A percentile compares a stretch with the other conserved stretches of the same genome.
phyloP scores from a whole-genome alignment of 2,888 invertebrate genomes.

The Clitarchus hookeri region DNA sequence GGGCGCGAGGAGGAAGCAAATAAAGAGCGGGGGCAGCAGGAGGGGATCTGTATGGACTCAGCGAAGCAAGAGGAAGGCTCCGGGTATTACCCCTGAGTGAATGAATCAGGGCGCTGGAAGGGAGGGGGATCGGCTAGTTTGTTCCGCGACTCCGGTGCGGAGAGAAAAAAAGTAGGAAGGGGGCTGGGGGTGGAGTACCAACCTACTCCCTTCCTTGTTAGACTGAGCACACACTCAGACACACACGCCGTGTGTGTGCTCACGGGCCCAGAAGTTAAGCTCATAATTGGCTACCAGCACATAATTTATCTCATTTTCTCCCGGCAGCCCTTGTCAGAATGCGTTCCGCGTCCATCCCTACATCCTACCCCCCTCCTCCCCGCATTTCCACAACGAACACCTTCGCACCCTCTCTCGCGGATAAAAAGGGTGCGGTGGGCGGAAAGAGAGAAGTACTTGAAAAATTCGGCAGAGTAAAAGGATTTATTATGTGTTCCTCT shows the following conservation, averaged over 20 bases:
- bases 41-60: conserved; percentile 10
- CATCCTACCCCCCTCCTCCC: too few species aligned
- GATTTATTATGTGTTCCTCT: conserved; percentile 4
- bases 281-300: conserved; percentile 26
- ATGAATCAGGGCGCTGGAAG: conserved; percentile 12
- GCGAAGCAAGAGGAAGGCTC: conserved; percentile 22
- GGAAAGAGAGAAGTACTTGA: conserved; percentile 10
- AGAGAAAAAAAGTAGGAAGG: not conserved
- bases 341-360: not conserved
- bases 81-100: conserved; percentile 26
- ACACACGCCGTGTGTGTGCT: conserved; percentile 22
- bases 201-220: not conserved
- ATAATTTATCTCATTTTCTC: conserved; percentile 25
- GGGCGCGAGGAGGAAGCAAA: not conserved
- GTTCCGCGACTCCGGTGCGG: not conserved
- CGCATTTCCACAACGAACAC: not conserved
- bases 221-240: conserved; percentile 14
- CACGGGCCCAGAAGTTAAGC: conserved; percentile 23
- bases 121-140: conserved; percentile 1
- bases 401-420: not conserved
- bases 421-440: conserved; percentile 14
- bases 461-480: not conserved
- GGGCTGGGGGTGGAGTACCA: not conserved
- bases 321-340: not conserved
- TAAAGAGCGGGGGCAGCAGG: not conserved